Conservation (phyloP, 2,113 vertebrate species). For the Nothoprocta pentlandii region DNA sequence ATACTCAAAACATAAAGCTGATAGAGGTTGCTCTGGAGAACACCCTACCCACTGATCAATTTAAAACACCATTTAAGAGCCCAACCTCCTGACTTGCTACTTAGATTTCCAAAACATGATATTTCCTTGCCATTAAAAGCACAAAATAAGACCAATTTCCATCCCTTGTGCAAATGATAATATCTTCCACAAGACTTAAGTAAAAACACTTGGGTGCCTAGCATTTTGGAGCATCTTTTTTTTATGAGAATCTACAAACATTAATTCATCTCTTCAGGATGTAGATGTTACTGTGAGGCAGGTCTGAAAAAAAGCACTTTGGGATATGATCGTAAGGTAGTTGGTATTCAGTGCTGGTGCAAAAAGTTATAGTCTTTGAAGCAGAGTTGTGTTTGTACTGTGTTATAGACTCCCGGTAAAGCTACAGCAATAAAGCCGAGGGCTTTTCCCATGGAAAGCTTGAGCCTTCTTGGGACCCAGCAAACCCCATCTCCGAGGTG, state of each 20-base stretch:
- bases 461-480: neutral
- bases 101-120: slow-evolving; percentile 1
- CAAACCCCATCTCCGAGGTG: neutral
- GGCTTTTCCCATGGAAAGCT: neutral
- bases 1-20: slow-evolving; percentile 55
- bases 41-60: slow-evolving; percentile 23
- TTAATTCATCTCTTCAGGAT: neutral
- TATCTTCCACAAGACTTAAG: neutral
- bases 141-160: slow-evolving; percentile 22
- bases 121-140: slow-evolving; percentile 42
- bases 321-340: neutral
- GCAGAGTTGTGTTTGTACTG: neutral
- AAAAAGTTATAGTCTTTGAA: neutral
- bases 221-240: neutral
- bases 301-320: neutral
- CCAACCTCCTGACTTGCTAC: slow-evolving; percentile 36
- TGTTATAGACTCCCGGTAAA: neutral
- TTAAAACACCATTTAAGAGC: slow-evolving; percentile 49
- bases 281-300: neutral
- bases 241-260: neutral
- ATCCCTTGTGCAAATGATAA: slow-evolving; percentile 3
- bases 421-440: neutral
- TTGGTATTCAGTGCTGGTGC: neutral
- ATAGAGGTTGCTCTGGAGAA: slow-evolving; percentile 40
- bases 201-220: neutral